phyloP scores from a whole-genome alignment of 2,113 vertebrate genomes.

The Talpa occidentalis region DNA sequence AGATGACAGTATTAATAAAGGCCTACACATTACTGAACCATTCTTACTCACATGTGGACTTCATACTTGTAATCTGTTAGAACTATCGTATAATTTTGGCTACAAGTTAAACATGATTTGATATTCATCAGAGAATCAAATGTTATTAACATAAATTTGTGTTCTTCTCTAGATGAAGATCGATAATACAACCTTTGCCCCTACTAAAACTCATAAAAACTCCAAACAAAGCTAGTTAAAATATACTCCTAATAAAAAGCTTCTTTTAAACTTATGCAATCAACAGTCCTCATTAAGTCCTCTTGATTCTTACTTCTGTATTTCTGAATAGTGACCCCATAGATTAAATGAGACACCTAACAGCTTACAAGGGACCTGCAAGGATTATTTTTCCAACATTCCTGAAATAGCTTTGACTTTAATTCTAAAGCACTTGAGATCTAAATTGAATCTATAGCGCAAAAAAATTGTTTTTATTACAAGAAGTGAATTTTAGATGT shows the following conservation, averaged over 20 bases:
- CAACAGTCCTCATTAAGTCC: constrained; percentile 48
- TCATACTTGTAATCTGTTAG: background rate
- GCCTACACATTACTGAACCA: background rate
- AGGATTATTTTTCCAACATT: constrained; percentile 49
- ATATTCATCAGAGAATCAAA: constrained; percentile 37
- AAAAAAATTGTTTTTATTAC: constrained; percentile 79
- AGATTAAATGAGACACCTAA: constrained; percentile 78
- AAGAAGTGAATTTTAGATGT: constrained; percentile 72
- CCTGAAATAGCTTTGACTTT: constrained; percentile 65
- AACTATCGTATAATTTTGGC: background rate
- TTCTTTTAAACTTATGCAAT: constrained; percentile 70
- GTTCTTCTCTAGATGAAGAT: background rate
- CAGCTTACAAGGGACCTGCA: constrained; percentile 50
- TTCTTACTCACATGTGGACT: background rate
- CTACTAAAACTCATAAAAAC: constrained; percentile 67
- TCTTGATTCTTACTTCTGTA: constrained; percentile 66
- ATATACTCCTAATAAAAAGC: constrained; percentile 69
- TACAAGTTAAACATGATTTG: background rate
- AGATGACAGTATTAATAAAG: background rate
- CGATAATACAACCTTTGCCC: constrained; percentile 51
- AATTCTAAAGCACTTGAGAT: constrained; percentile 72
- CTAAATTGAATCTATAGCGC: constrained; percentile 74
- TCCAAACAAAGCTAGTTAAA: constrained; percentile 61
- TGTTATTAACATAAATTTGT: background rate
- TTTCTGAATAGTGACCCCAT: constrained; percentile 72